Base-by-base conservation (phyloP, 2,888 invertebrate species). In the Siphonodentalium dalli region DNA sequence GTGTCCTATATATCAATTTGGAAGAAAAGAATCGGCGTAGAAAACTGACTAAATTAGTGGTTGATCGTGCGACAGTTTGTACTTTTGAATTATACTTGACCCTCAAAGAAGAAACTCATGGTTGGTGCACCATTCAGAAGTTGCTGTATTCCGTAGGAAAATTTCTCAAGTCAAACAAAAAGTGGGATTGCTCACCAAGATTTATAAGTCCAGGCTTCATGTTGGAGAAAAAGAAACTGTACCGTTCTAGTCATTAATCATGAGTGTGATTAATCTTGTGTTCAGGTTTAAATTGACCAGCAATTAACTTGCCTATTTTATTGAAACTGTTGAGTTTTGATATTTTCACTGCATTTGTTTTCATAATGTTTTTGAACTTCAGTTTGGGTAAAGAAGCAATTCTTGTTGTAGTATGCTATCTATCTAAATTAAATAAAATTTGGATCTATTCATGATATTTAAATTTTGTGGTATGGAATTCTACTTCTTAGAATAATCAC, bases 41-140 rank as follows among this genome's bases (percentile, higher is more conserved):
- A 43, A 88, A 88, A 72, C 82, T 93, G 70, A 91, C 91, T 51
- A 89, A 89, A 74, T 87, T 93, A 82, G 90, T 91, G 82, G 89
- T 91, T 56, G 93, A 93, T 84, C 90, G 90, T 46, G 88, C 87
- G 78, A 91, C 92, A 27, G 90, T 93, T 44, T 90, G 93, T 59
- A 94, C 93, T 60, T 94, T 93, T 82, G 93, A 94, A 83, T 86
- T 94, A 72, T 90, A 90, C 83, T 85, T 94, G 66, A 93, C 91
- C 45, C 86, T 94, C 68, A 90, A 90, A 81, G 92, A 92, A 80
- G 91, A 92, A 77, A 87, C 88, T 58, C 88, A 90, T 72, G 89
- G 90, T 78, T 93, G 93, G 93, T 89, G 89, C 72, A 86, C 90
- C 79, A 85, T 93, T 83, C 91, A 92, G 82, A 92, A 92, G 83